Percentiles rank a stretch among this genome's conserved stretches.
Conservation (phyloP, 2,888 invertebrate species). For the Drosophila mulleri region DNA sequence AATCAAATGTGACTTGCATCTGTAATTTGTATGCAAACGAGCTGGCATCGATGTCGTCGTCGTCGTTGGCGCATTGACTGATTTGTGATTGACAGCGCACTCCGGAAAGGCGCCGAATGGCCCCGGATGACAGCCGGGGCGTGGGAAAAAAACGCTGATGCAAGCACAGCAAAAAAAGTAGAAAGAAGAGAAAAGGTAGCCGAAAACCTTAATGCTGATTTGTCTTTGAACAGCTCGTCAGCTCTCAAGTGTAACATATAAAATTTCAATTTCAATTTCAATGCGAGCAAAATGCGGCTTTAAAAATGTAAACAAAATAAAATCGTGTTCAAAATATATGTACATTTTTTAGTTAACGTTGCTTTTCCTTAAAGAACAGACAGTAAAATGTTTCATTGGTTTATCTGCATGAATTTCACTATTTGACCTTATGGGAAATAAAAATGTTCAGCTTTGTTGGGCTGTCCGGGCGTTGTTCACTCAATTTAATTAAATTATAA, state of each 20-base stretch:
- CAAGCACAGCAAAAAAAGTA: constrained; percentile 9
- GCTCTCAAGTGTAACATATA: background rate
- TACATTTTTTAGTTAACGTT: too few species aligned
- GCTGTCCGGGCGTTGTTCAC: constrained; percentile 33
- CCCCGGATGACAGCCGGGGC: constrained; percentile 13
- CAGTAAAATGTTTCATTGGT: too few species aligned
- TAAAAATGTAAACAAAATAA: background rate
- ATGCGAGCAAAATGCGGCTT: background rate
- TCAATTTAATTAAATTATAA: constrained; percentile 67
- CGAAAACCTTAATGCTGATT: constrained; percentile 39
- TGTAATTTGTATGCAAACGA: constrained; percentile 78
- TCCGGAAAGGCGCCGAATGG: background rate
- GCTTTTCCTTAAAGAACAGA: background rate
- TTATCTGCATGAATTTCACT: background rate
- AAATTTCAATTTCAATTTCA: constrained; percentile 13
- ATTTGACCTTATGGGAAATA: background rate
- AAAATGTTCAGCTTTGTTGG: background rate
- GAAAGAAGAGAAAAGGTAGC: background rate
- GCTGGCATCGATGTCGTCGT: constrained; percentile 15
- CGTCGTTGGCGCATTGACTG: constrained; percentile 50
- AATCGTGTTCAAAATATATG: background rate
- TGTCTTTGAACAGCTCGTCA: constrained; percentile 47
- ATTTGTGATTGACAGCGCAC: constrained; percentile 66
- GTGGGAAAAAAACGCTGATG: constrained; percentile 53
- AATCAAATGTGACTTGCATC: constrained; percentile 80